A percentile compares a stretch with the other conserved stretches of the same genome.
phyloP scores from a whole-genome alignment of 2,797 vertebrate species.

The Cyprinella venusta region DNA sequence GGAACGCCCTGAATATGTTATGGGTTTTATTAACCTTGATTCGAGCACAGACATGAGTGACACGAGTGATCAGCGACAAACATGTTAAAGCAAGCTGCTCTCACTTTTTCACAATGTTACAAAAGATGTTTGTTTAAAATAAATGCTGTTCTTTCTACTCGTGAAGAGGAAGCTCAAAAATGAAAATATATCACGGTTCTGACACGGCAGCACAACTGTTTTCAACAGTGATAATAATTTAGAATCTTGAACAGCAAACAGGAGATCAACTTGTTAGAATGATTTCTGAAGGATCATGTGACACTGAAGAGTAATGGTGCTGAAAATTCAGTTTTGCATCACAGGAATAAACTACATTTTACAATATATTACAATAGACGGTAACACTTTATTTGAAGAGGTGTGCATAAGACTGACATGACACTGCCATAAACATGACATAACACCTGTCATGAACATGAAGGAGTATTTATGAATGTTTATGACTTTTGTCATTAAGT shows the following conservation, averaged over 20 bases:
- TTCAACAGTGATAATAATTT: not conserved
- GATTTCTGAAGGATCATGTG: not conserved
- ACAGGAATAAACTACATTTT: no score
- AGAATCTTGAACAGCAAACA: not conserved
- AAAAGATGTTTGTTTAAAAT: not conserved
- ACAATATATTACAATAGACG: no score
- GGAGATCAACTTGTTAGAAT: not conserved
- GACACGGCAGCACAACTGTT: not conserved
- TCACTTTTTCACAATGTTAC: not conserved
- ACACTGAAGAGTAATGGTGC: not conserved
- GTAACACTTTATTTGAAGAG: no score
- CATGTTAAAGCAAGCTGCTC: slow-evolving; percentile 19
- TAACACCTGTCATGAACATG: no score
- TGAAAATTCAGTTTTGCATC: no score
- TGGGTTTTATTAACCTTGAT: not conserved
- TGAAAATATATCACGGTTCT: not conserved
- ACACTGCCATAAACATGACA: no score
- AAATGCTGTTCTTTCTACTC: not conserved
- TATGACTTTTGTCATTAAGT: no score
- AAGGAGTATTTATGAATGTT: no score
- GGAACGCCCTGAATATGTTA: not conserved
- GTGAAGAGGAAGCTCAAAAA: not conserved
- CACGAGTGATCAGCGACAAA: not conserved
- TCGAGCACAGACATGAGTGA: not conserved
- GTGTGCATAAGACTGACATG: no score